Evolutionary conservation across 2,888 invertebrate species (phyloP), one percentile per base, ranked within the genome.

Genomic region (Biston betularia): DNA sequence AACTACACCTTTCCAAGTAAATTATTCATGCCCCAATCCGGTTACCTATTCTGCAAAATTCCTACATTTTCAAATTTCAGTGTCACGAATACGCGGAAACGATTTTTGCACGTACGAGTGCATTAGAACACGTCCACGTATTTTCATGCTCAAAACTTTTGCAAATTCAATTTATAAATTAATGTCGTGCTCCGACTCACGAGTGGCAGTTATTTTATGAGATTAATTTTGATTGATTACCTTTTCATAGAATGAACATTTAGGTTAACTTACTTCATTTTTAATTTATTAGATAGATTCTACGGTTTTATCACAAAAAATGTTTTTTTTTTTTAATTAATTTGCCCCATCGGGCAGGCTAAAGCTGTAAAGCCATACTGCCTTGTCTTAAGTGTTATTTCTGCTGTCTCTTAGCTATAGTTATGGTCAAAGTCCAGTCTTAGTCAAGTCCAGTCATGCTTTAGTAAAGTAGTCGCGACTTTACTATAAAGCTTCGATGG

Each of bases 11-110:
- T 50, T 72, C 70, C 60, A 68, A 72, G 79, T 81, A 75, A 80
- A 80, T 78, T 81, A 82, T 81, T 80, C 79, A 77, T 73, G 72
- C 71, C 73, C 69, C 53, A 53, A 44, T 44, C 33, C 54, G 52
- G 78, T 77, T 75, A 76, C 74, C 67, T 44, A 63, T 61, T 74
- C 67, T 70, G 74, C 75, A 74, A 78, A 56, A 49, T 42, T 77
- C 74, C 77, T 78, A 75, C 72, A 71, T 75, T 78, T 71, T 68
- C 56, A 69, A 71, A 66, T 59, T 58, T 63, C 54, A 52, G 65
- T 65, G 65, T 55, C 71, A 65, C 15, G 52, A 14, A 35, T 56
- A 34, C 40, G 58, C 35, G 38, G 15, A 48, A 69, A n/a, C 38
- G 14, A 48, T 64, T 53, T 52, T 38, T 12, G 63, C 65, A 69